These are phyloP conservation scores for Morus bassanus DNA, from an alignment of 2,797 vertebrate genomes.

Conservation along the genomic window DNA sequence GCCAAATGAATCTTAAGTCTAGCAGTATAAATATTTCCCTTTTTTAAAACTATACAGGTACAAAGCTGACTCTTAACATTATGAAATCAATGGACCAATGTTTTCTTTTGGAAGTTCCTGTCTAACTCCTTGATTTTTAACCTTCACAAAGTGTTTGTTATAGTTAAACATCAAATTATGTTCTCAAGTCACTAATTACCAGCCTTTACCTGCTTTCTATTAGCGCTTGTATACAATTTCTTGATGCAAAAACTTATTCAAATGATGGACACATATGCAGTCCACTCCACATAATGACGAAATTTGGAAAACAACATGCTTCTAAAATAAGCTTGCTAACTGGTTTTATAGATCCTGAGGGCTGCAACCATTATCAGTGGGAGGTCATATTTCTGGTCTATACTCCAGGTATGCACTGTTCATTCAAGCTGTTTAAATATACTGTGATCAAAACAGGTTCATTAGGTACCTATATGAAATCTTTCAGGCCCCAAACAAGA, in stretches of 20 bases:
- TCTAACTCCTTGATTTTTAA: neutral
- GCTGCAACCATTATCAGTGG: neutral
- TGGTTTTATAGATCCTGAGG: neutral
- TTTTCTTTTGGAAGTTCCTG: neutral
- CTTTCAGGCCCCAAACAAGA: neutral
- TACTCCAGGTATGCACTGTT: neutral
- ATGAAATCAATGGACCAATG: neutral
- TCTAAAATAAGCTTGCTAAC: neutral
- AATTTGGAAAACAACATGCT: neutral
- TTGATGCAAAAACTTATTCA: neutral
- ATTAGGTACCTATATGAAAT: neutral
- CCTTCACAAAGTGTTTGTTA: neutral
- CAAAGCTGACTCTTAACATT: neutral
- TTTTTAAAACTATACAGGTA: neutral
- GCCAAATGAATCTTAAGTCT: neutral
- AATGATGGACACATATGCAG: neutral
- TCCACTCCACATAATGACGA: neutral
- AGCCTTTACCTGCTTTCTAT: neutral
- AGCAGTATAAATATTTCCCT: neutral
- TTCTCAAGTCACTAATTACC: neutral
- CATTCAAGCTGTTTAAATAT: neutral
- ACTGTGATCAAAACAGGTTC: neutral
- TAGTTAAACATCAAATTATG: neutral
- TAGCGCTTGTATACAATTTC: neutral
- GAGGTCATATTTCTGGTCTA: neutral